A percentile compares a stretch with the other conserved stretches of the same genome.
Evolutionary conservation across 2,888 invertebrate genomes (phyloP).

Genomic region (Andricus curvator): DNA sequence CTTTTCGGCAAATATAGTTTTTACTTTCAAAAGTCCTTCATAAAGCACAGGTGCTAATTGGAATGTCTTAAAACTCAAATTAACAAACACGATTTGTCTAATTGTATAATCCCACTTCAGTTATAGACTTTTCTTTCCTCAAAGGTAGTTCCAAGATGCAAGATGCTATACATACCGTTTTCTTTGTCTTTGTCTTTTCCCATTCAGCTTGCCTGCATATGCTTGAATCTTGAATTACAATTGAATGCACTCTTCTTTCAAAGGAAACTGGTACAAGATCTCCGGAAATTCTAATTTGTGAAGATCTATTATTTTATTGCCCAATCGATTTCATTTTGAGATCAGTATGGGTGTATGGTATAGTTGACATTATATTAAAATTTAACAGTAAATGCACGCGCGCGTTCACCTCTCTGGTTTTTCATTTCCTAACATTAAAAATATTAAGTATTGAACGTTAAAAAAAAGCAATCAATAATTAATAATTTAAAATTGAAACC

Average conservation of each 20-base stretch:
- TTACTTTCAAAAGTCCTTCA: background rate
- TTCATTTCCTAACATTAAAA: too few species aligned
- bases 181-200: background rate
- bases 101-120: background rate
- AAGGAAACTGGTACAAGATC: background rate
- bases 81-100: background rate
- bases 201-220: background rate
- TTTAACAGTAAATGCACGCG: too few species aligned
- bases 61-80: background rate
- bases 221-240: constrained; percentile 3
- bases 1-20: background rate
- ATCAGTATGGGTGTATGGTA: background rate
- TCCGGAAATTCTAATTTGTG: background rate
- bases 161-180: background rate
- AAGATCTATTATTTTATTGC: background rate
- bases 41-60: background rate
- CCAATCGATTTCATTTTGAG: background rate
- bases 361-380: background rate
- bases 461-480: too few species aligned
- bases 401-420: too few species aligned
- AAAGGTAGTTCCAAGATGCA: background rate
- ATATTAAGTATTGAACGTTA: too few species aligned
- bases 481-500: too few species aligned
- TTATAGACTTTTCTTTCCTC: background rate
- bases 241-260: constrained; percentile 1